phyloP scores from a whole-genome alignment of 2,113 vertebrate genomes.

The Pachypanchax playfairii region DNA sequence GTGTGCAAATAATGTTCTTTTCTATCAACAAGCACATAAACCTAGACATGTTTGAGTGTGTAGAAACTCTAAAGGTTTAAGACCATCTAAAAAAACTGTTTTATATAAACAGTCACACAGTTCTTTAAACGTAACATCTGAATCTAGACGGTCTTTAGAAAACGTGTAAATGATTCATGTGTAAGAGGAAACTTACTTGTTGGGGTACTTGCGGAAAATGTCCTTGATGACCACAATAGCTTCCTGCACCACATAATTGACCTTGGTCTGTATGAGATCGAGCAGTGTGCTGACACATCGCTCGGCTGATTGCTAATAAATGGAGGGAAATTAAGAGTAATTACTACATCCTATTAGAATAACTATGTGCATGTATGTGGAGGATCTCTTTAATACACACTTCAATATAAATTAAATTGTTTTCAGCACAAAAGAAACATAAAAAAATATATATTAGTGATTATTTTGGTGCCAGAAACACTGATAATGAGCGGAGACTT shows the following conservation, averaged over 20 bases:
- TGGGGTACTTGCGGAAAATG: constrained; percentile 99
- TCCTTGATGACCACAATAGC: constrained; percentile 98
- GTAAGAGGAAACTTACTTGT: constrained; percentile 85
- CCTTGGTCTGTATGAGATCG: constrained; percentile 97
- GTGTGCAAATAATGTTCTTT: background rate
- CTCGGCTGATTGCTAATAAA: constrained; percentile 92
- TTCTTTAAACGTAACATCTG: background rate
- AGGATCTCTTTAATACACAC: background rate
- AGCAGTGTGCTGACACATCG: constrained; percentile 96
- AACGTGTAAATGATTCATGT: background rate
- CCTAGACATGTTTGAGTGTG: background rate
- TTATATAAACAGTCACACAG: background rate
- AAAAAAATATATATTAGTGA: background rate
- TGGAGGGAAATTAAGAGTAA: background rate
- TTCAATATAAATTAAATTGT: background rate
- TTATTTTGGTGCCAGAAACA: constrained; percentile 5
- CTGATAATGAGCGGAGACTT: background rate
- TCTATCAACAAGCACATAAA: background rate
- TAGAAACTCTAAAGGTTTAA: background rate
- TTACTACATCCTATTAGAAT: background rate
- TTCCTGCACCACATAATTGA: constrained; percentile 98
- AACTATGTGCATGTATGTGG: background rate
- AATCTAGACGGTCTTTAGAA: background rate
- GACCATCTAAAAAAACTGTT: too few relatives aligned
- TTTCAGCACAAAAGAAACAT: too few relatives aligned